Percentiles rank a stretch among this genome's conserved stretches.
phyloP scores from a whole-genome alignment of 2,797 vertebrate species.

The Centropyge bicolor region DNA sequence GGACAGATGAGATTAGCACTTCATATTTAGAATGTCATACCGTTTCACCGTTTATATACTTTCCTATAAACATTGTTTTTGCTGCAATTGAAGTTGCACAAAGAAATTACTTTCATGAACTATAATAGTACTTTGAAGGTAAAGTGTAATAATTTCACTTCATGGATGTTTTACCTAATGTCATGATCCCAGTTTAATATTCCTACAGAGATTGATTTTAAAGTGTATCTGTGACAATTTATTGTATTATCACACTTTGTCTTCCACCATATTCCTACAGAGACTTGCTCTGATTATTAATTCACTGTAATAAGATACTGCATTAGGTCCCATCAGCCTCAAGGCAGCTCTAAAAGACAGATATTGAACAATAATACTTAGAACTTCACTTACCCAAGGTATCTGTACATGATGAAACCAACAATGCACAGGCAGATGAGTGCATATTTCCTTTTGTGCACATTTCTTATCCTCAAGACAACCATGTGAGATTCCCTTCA shows the following conservation, averaged over 20 bases:
- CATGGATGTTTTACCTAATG: neutral
- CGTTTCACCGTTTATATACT: neutral
- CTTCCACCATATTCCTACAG: neutral
- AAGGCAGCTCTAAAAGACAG: neutral
- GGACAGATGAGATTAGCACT: neutral
- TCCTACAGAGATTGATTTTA: neutral
- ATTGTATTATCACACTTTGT: neutral
- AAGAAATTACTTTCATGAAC: neutral
- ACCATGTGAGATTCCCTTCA: constrained; percentile 64
- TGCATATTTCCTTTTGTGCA: constrained; percentile 78
- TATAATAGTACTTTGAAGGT: neutral
- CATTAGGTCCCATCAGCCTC: neutral
- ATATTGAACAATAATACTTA: neutral
- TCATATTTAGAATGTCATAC: neutral
- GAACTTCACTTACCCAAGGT: constrained; percentile 77
- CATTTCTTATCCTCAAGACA: constrained; percentile 78
- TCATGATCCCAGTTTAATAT: neutral
- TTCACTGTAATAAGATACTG: neutral
- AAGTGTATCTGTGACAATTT: neutral
- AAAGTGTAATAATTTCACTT: neutral
- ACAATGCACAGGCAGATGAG: constrained; percentile 79
- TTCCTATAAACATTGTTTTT: neutral
- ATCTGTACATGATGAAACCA: constrained; percentile 80
- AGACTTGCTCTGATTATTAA: neutral
- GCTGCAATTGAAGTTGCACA: neutral